Conservation (phyloP, 2,113 vertebrate genomes). For the Beaufortia kweichowensis region DNA sequence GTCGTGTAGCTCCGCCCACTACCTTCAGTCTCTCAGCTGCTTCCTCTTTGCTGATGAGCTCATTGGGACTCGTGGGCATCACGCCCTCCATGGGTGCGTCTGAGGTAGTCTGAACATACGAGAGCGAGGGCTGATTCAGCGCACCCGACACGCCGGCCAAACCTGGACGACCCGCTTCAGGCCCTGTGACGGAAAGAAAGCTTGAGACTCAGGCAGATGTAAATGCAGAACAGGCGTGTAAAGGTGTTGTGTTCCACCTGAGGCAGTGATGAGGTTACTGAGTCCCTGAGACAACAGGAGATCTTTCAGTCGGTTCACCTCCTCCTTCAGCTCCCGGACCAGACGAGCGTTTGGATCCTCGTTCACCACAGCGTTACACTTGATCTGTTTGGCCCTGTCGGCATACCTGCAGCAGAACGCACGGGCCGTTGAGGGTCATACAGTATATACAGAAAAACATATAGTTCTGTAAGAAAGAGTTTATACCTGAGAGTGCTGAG, state of each 20-base stretch:
- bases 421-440: background rate
- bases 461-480: background rate
- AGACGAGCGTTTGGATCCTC: slow-evolving; percentile 93
- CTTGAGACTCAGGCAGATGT: too few species aligned
- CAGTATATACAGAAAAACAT: background rate
- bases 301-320: slow-evolving; percentile 87
- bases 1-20: background rate
- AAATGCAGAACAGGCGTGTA: background rate
- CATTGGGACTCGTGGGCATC: slow-evolving; percentile 39
- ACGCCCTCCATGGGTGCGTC: slow-evolving; percentile 49
- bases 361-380: slow-evolving; percentile 92
- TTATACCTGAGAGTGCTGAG: slow-evolving; percentile 81
- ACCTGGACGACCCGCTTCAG: slow-evolving; percentile 45
- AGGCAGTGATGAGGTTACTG: slow-evolving; percentile 69
- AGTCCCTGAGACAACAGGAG: slow-evolving; percentile 88
- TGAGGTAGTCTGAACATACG: slow-evolving; percentile 42
- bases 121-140: slow-evolving; percentile 31
- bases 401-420: slow-evolving; percentile 76
- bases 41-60: slow-evolving; percentile 83
- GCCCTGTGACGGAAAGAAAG: slow-evolving; percentile 55
- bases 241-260: slow-evolving; percentile 50
- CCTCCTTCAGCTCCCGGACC: slow-evolving; percentile 89
- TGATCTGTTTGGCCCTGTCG: slow-evolving; percentile 90
- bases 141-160: slow-evolving; percentile 44
- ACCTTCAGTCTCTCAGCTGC: slow-evolving; percentile 84